phyloP scores from a whole-genome alignment of 2,797 vertebrate genomes.

The Columba guinea region DNA sequence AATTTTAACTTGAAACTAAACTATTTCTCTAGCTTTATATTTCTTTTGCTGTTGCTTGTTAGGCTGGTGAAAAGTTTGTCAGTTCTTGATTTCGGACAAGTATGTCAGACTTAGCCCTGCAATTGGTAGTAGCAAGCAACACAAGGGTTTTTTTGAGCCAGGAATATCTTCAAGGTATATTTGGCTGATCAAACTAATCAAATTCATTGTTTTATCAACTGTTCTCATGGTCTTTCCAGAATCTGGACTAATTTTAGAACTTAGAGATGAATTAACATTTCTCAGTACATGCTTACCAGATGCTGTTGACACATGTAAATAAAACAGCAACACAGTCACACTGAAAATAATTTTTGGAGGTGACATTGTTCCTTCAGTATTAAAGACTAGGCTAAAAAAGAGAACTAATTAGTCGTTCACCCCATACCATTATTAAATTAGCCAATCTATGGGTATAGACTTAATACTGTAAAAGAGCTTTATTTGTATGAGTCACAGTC shows the following conservation, averaged over 20 bases:
- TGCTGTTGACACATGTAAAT: conserved; percentile 60
- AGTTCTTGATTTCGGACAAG: neutral
- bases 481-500: neutral
- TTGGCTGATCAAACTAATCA: conserved; percentile 45
- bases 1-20: neutral
- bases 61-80: neutral
- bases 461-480: neutral
- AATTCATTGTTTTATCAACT: conserved; percentile 54
- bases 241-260: conserved; percentile 64
- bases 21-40: neutral
- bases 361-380: conserved; percentile 63
- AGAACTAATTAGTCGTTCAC: neutral
- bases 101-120: neutral
- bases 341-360: conserved; percentile 64
- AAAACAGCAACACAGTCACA: conserved; percentile 40
- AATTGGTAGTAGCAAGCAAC: neutral
- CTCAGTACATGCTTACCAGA: conserved; percentile 50
- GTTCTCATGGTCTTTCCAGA: conserved; percentile 38
- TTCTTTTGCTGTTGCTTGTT: neutral
- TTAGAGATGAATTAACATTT: conserved; percentile 62
- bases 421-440: conserved; percentile 50
- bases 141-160: neutral
- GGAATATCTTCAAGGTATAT: conserved; percentile 20
- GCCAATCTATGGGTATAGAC: neutral
- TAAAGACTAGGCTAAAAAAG: conserved; percentile 37